phyloP scores from a whole-genome alignment of 30 jellyfish, hydroid and myxozoan species.

The Chironex yamaguchii region DNA sequence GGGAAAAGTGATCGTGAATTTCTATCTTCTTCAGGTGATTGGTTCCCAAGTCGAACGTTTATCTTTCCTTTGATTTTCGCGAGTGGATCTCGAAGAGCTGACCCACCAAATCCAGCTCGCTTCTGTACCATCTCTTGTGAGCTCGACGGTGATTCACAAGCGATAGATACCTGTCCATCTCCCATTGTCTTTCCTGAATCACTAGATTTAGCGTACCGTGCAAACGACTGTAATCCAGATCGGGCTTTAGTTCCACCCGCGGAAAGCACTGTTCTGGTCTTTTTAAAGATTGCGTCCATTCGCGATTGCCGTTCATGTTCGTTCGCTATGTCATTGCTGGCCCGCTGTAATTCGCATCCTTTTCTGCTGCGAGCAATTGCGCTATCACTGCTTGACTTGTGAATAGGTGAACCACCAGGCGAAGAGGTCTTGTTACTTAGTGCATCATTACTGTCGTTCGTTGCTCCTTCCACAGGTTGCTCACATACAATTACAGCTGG shows the following conservation, averaged over 20 bases:
- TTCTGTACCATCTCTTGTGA: constrained; percentile 6
- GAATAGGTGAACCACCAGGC: background rate
- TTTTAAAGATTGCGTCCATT: constrained; percentile 41
- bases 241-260: constrained; percentile 57
- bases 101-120: constrained; percentile 4
- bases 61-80: constrained; percentile 70
- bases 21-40: constrained; percentile 9
- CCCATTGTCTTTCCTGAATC: background rate
- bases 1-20: constrained; percentile 44
- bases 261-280: constrained; percentile 43
- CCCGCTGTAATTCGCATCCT: background rate
- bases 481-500: background rate
- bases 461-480: background rate
- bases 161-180: background rate
- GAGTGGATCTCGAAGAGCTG: constrained; percentile 60
- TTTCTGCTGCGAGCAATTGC: background rate
- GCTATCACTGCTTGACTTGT: background rate
- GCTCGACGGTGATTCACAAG: constrained; percentile 2
- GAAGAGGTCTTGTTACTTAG: background rate
- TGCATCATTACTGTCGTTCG: background rate
- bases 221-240: background rate
- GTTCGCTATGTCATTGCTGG: constrained; percentile 36
- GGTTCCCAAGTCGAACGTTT: constrained; percentile 25
- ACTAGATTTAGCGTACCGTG: background rate
- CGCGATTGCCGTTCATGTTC: constrained; percentile 27